These are phyloP conservation scores for Malurus melanocephalus DNA, from an alignment of 2,113 vertebrate species.

Conservation along the genomic window DNA sequence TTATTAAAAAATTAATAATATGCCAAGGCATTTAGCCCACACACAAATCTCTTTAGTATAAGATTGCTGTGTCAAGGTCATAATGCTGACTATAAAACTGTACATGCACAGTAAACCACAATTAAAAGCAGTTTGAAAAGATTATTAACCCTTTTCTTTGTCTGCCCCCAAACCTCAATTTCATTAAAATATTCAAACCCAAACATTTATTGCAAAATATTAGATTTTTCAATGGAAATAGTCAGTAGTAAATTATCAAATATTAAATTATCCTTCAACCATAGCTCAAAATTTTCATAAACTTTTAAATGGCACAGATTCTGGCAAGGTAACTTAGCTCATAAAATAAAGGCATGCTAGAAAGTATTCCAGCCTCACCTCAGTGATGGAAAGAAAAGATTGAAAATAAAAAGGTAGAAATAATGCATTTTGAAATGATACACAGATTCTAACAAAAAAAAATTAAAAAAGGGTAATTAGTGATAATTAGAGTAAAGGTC, in stretches of 20 bases:
- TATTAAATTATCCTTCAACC: not conserved
- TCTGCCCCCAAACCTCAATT: not conserved
- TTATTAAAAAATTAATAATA: not conserved
- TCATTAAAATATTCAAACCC: not conserved
- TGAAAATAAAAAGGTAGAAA: not conserved
- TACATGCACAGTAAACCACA: not conserved
- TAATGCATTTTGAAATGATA: not conserved
- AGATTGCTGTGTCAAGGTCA: not conserved
- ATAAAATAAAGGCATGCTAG: not conserved
- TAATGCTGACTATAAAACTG: not conserved
- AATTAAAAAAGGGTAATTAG: not conserved
- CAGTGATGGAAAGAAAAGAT: not conserved
- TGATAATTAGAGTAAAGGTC: not conserved
- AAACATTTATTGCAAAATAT: not conserved
- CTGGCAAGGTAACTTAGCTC: not conserved
- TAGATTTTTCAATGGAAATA: not conserved
- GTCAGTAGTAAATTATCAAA: not conserved
- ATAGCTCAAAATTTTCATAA: not conserved
- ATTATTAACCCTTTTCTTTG: not conserved
- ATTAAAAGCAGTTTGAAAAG: not conserved
- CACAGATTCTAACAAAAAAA: not conserved
- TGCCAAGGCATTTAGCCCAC: not conserved
- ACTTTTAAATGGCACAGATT: not conserved
- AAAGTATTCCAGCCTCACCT: not conserved
- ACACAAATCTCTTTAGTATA: not conserved